These are phyloP conservation scores for Acanthopagrus latus DNA, from an alignment of 2,797 vertebrate genomes.

Conservation along the genomic window DNA sequence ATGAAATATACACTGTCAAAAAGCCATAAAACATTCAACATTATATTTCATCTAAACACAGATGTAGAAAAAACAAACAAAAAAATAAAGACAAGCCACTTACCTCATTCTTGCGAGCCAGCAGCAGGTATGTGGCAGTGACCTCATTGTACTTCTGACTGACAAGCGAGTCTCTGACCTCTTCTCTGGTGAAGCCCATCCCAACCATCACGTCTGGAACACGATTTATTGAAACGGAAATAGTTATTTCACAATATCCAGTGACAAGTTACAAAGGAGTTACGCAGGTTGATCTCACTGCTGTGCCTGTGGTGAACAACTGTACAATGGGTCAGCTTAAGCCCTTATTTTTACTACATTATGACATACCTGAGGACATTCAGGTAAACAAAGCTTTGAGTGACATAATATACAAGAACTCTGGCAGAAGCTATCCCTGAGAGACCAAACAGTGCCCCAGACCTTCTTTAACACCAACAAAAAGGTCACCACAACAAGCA, in stretches of 20 bases:
- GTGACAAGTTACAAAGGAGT: background rate
- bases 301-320: background rate
- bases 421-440: background rate
- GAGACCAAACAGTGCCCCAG: background rate
- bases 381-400: background rate
- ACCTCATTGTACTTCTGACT: slow-evolving; percentile 94
- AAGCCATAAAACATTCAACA: background rate
- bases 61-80: background rate
- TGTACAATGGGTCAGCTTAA: background rate
- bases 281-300: accelerated
- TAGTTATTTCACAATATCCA: background rate
- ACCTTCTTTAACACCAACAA: background rate
- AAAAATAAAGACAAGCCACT: background rate
- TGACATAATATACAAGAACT: background rate
- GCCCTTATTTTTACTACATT: background rate
- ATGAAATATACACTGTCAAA: background rate
- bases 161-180: slow-evolving; percentile 91
- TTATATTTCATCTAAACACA: background rate
- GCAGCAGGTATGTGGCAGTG: slow-evolving; percentile 95
- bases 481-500: background rate
- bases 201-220: slow-evolving; percentile 93
- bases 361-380: background rate
- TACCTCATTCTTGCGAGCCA: slow-evolving; percentile 93
- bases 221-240: background rate
- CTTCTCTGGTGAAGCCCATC: slow-evolving; percentile 93